A percentile compares a stretch with the other conserved stretches of the same genome.
These are phyloP conservation scores for Bombus consobrinus DNA, from an alignment of 1,140 invertebrate species.

Conservation along the genomic window DNA sequence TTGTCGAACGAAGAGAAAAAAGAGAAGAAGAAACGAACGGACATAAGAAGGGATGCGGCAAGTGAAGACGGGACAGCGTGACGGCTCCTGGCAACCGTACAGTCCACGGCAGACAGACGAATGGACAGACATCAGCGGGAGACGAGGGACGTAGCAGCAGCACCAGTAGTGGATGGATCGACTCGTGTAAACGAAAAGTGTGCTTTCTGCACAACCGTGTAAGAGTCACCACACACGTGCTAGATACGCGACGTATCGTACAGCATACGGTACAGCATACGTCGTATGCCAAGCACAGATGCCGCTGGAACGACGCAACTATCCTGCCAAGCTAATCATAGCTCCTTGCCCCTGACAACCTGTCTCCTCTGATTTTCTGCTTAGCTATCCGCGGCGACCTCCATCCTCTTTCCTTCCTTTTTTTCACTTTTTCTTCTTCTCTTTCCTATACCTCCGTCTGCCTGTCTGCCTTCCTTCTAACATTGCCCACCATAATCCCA, in stretches of 20 bases:
- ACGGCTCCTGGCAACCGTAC: constrained; percentile 82
- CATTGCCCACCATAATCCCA: constrained; percentile 43
- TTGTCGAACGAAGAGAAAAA: background rate
- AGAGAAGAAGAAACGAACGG: background rate
- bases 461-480: background rate
- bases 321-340: constrained; percentile 80
- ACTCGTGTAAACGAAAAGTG: constrained; percentile 45
- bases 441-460: background rate
- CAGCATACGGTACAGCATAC: constrained; percentile 41
- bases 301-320: constrained; percentile 62
- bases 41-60: constrained; percentile 63
- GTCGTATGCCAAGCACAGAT: constrained; percentile 73
- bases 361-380: constrained; percentile 83
- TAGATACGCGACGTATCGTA: constrained; percentile 61
- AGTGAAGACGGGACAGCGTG: constrained; percentile 80
- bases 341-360: constrained; percentile 80
- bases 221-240: constrained; percentile 74
- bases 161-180: constrained; percentile 44
- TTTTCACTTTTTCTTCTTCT: background rate
- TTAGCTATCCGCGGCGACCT: constrained; percentile 73
- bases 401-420: constrained; percentile 38
- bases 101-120: constrained; percentile 60
- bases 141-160: constrained; percentile 5
- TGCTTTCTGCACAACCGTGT: constrained; percentile 21
- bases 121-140: constrained; percentile 63